Percentiles rank a stretch among this genome's conserved stretches.
Evolutionary conservation across 1,140 invertebrate species (phyloP).

Genomic region (Bombus fervidus): DNA sequence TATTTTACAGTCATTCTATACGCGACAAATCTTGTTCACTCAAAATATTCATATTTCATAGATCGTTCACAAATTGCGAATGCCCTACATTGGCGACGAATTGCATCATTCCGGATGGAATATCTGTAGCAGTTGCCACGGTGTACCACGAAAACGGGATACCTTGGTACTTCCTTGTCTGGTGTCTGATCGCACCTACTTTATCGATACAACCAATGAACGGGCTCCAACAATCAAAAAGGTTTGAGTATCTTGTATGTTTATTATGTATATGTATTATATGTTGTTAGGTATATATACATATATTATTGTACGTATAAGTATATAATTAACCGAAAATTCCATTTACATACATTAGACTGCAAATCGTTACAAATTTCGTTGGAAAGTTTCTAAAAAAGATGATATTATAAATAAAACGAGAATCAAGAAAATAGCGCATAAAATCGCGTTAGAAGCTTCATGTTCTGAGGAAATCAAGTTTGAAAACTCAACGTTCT

Average conservation of each 20-base stretch:
- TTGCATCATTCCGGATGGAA: slow-evolving; percentile 98
- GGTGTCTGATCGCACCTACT: slow-evolving; percentile 92
- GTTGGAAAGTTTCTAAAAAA: no score
- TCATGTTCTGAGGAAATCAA: no score
- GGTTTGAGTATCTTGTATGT: slow-evolving; percentile 74
- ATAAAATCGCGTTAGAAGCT: no score
- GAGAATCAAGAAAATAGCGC: no score
- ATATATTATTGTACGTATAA: no score
- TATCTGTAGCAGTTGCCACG: slow-evolving; percentile 95
- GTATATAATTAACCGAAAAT: neutral
- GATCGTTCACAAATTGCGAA: slow-evolving; percentile 93
- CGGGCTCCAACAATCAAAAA: slow-evolving; percentile 86
- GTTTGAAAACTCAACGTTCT: neutral
- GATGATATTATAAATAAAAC: no score
- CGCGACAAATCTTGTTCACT: neutral
- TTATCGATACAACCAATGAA: slow-evolving; percentile 90
- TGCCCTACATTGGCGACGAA: slow-evolving; percentile 92
- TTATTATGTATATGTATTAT: neutral
- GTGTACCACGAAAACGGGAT: slow-evolving; percentile 86
- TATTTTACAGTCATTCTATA: neutral
- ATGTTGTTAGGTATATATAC: neutral
- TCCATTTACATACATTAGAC: neutral
- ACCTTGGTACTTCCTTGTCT: slow-evolving; percentile 92
- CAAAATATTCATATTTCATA: slow-evolving; percentile 74
- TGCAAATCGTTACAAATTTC: neutral